Conservation (phyloP, 2,797 vertebrate species). For the Emys orbicularis region DNA sequence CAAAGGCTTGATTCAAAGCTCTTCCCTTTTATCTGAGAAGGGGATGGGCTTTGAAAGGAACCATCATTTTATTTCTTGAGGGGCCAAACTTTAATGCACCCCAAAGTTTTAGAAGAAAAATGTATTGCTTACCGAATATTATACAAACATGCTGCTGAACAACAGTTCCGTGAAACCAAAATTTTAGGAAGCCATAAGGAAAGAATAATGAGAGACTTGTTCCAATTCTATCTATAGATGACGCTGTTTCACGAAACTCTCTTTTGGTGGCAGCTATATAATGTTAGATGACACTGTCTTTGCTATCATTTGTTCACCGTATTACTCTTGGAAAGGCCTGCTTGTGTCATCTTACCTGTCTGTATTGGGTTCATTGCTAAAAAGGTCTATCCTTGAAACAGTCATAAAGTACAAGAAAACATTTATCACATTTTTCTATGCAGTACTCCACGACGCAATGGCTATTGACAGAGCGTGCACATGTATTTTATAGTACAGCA, state of each 20-base stretch:
- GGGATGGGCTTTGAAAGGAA: background rate
- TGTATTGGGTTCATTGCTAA: background rate
- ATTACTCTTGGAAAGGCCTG: constrained; percentile 15
- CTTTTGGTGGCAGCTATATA: background rate
- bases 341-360: background rate
- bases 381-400: background rate
- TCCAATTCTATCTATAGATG: constrained; percentile 73
- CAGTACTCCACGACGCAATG: background rate
- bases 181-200: background rate
- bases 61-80: background rate
- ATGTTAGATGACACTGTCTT: background rate
- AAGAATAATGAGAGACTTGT: background rate
- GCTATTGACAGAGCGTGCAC: background rate
- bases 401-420: background rate
- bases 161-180: background rate
- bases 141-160: background rate
- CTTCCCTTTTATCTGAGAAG: background rate
- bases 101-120: background rate
- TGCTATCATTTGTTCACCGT: constrained; percentile 5
- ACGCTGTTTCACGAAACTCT: constrained; percentile 71
- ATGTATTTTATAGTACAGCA: background rate
- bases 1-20: background rate
- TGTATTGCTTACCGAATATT: background rate
- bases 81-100: background rate
- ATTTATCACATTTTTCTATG: background rate